Conservation (phyloP, 2,888 invertebrate species). For the Meghimatium bilineatum region DNA sequence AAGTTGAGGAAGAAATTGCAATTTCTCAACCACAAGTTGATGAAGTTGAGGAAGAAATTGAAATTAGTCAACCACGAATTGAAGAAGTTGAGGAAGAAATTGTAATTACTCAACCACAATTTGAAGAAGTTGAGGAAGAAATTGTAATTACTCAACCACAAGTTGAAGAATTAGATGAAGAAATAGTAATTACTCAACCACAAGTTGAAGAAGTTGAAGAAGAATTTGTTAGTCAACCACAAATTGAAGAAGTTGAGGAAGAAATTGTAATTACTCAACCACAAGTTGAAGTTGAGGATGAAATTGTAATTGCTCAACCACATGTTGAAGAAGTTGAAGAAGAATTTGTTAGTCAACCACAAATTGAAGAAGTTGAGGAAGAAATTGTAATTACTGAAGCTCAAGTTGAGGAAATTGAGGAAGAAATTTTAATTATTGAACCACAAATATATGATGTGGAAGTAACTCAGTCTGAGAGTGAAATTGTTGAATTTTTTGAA, state of each 20-base stretch:
- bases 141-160: slow-evolving; percentile 14
- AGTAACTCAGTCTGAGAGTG: slow-evolving; percentile 22
- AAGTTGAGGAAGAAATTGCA: slow-evolving; percentile 51
- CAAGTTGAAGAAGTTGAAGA: slow-evolving; percentile 69
- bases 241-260: slow-evolving; percentile 55
- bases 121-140: slow-evolving; percentile 56
- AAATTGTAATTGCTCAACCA: slow-evolving; percentile 36
- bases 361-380: slow-evolving; percentile 56
- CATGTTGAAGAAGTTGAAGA: slow-evolving; percentile 55
- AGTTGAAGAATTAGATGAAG: slow-evolving; percentile 57
- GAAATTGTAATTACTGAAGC: slow-evolving; percentile 31
- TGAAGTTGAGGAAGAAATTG: slow-evolving; percentile 63
- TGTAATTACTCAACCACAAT: slow-evolving; percentile 37
- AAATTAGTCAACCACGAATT: slow-evolving; percentile 60
- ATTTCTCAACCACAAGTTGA: slow-evolving; percentile 29
- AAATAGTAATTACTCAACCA: slow-evolving; percentile 1
- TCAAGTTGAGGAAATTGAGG: slow-evolving; percentile 68
- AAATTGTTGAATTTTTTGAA: slow-evolving; percentile 6
- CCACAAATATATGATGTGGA: slow-evolving; percentile 38
- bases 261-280: slow-evolving; percentile 36
- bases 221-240: slow-evolving; percentile 64
- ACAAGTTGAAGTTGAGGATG: slow-evolving; percentile 47
- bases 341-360: slow-evolving; percentile 47
- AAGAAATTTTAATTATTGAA: slow-evolving; percentile 51
- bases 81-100: slow-evolving; percentile 70